Conservation (phyloP, 2,888 invertebrate genomes). For the Pachydiplax longipennis region DNA sequence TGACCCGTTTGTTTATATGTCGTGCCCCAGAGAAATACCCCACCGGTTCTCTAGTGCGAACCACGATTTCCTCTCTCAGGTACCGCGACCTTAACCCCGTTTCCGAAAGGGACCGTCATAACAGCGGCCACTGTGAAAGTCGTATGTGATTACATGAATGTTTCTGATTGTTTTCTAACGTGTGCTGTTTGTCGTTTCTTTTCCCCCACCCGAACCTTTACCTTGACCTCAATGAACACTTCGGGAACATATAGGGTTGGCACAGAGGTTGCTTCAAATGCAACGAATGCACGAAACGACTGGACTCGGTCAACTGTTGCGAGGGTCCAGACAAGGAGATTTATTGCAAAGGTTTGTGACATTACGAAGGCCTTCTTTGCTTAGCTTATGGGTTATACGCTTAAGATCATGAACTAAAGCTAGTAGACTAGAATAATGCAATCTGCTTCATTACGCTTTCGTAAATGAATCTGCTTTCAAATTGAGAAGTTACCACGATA, state of each 20-base stretch:
- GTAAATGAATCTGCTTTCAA: neutral
- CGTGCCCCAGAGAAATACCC: neutral
- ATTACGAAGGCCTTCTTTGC: conserved; percentile 50
- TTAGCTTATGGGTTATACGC: conserved; percentile 46
- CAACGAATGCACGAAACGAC: conserved; percentile 83
- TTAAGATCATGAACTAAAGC: conserved; percentile 46
- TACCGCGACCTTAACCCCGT: neutral
- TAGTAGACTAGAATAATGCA: too few relatives aligned
- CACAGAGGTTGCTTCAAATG: conserved; percentile 95
- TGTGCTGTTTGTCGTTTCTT: conserved; percentile 49
- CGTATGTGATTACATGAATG: neutral
- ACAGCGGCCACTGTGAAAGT: neutral
- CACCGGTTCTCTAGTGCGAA: neutral
- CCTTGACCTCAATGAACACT: neutral
- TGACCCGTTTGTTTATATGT: neutral
- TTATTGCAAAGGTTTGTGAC: conserved; percentile 89
- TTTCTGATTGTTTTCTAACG: conserved; percentile 45
- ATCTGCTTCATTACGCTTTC: neutral
- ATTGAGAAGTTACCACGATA: too few relatives aligned
- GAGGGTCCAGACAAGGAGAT: conserved; percentile 95
- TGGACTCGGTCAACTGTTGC: conserved; percentile 91
- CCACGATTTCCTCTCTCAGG: neutral
- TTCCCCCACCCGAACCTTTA: conserved; percentile 48
- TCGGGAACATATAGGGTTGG: conserved; percentile 74
- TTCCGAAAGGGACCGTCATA: neutral